Conservation (phyloP, 2,113 vertebrate species). For the Oryzias curvinotus region DNA sequence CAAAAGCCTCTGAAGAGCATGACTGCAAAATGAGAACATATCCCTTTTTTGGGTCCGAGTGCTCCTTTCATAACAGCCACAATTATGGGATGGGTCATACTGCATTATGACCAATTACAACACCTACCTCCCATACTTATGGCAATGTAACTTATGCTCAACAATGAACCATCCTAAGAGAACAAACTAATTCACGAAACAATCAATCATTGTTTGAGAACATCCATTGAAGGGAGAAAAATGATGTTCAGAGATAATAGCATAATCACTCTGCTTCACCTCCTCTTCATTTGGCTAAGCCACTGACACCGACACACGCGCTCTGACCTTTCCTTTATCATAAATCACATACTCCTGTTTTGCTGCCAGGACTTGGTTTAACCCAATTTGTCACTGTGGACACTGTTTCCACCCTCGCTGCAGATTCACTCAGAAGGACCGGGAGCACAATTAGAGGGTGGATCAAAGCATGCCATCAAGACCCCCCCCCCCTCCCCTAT, state of each 20-base stretch:
- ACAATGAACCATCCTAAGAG: slow-evolving; percentile 10
- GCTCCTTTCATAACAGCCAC: not conserved
- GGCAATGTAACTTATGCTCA: not conserved
- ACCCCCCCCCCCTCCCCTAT: not conserved
- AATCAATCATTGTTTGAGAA: slow-evolving; percentile 24
- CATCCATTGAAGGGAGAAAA: slow-evolving; percentile 7
- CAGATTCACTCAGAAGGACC: slow-evolving; percentile 40
- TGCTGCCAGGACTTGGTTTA: slow-evolving; percentile 73
- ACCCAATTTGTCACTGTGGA: slow-evolving; percentile 75
- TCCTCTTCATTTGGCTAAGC: slow-evolving; percentile 36
- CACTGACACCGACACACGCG: slow-evolving; percentile 25
- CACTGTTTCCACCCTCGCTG: slow-evolving; percentile 42
- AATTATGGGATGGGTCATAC: slow-evolving; percentile 3
- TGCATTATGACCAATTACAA: not conserved
- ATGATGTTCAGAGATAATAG: slow-evolving; percentile 32
- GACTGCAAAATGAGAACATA: not conserved
- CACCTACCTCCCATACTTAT: not conserved
- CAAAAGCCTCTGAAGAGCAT: slow-evolving; percentile 14
- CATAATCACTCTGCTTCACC: slow-evolving; percentile 35
- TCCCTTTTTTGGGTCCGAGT: not conserved
- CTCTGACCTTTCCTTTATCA: slow-evolving; percentile 73
- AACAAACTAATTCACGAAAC: slow-evolving; percentile 24
- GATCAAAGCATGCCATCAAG: slow-evolving; percentile 67
- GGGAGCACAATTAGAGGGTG: slow-evolving; percentile 64
- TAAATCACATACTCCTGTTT: slow-evolving; percentile 74